phyloP scores from a whole-genome alignment of 2,888 invertebrate species.

The Zygaena filipendulae region DNA sequence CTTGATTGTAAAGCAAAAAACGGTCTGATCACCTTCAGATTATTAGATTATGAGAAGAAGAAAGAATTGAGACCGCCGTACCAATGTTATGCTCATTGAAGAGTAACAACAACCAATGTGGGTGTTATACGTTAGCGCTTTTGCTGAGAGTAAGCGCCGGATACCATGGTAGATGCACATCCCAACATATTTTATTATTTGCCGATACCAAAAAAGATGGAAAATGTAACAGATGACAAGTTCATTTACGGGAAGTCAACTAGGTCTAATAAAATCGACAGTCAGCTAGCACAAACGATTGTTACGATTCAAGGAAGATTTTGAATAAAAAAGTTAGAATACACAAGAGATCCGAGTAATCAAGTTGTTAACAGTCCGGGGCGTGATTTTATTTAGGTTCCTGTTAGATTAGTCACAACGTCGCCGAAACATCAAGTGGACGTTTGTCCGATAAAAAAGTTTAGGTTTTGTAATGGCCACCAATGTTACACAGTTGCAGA shows the following conservation, averaged over 20 bases:
- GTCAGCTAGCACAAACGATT: too few relatives aligned
- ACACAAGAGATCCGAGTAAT: too few relatives aligned
- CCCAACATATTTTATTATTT: conserved; percentile 21
- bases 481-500: conserved; percentile 54
- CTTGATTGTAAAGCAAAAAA: too few relatives aligned
- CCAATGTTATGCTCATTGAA: conserved; percentile 65
- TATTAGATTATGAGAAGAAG: conserved; percentile 20
- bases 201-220: conserved; percentile 25
- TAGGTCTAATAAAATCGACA: conserved; percentile 49
- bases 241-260: conserved; percentile 58
- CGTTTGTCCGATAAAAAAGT: conserved; percentile 67
- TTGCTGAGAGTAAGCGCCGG: too few relatives aligned
- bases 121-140: conserved; percentile 36
- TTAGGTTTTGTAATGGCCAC: conserved; percentile 69
- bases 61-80: conserved; percentile 55
- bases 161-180: conserved; percentile 13
- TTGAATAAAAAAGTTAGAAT: too few relatives aligned
- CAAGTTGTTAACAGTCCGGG: neutral
- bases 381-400: conserved; percentile 26
- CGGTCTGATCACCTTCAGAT: too few relatives aligned
- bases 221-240: conserved; percentile 59
- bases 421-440: conserved; percentile 69
- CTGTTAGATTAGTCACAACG: conserved; percentile 60
- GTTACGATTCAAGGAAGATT: too few relatives aligned
- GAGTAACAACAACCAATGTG: conserved; percentile 60